These are phyloP conservation scores for Monarcha castaneiventris DNA, from an alignment of 2,113 vertebrate species.

Conservation along the genomic window DNA sequence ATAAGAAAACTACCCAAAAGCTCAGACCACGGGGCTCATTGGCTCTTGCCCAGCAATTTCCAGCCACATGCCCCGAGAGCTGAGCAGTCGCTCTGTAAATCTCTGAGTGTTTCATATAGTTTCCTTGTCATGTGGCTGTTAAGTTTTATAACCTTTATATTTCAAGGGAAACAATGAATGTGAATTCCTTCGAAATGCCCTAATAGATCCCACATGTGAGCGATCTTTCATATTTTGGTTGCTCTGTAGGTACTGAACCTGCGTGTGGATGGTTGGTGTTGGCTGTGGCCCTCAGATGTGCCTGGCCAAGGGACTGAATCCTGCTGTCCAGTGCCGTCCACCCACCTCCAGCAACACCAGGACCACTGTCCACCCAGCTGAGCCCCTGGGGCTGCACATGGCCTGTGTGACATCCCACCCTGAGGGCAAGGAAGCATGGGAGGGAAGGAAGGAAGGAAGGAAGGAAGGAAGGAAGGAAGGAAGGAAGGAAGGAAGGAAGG, in stretches of 20 bases:
- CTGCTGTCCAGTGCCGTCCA: background rate
- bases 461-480: background rate
- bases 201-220: background rate
- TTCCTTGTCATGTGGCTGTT: constrained; percentile 27
- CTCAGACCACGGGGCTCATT: background rate
- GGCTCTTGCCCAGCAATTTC: constrained; percentile 11
- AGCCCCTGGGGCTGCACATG: background rate
- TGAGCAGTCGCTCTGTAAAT: constrained; percentile 49
- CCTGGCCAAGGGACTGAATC: background rate
- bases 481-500: no score
- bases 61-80: background rate
- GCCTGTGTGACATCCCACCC: background rate
- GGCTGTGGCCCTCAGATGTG: background rate
- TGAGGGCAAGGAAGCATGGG: background rate
- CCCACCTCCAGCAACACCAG: background rate
- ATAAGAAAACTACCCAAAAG: background rate
- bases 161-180: background rate
- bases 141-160: constrained; percentile 32
- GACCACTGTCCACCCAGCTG: background rate
- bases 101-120: constrained; percentile 66
- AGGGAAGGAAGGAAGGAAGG: no score
- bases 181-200: background rate
- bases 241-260: background rate
- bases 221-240: background rate
- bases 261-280: background rate